These are phyloP conservation scores for Selene dorsalis DNA, from an alignment of 2,797 vertebrate species.

Conservation along the genomic window DNA sequence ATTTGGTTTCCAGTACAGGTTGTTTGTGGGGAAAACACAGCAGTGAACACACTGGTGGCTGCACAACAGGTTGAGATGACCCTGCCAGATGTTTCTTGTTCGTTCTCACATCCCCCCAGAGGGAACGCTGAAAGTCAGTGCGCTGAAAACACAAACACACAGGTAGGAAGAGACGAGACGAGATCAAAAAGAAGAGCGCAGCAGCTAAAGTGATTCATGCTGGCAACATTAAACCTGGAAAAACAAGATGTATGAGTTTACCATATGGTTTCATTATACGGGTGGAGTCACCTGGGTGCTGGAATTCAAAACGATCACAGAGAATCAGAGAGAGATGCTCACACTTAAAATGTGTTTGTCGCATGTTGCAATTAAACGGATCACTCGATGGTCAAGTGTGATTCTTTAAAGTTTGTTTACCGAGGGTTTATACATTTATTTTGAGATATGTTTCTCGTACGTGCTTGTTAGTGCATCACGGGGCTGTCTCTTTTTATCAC, in stretches of 20 bases:
- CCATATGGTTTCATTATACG: conserved; percentile 44
- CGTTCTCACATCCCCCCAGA: conserved; percentile 23
- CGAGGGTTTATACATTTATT: neutral
- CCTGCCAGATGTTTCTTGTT: conserved; percentile 63
- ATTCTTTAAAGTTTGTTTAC: conserved; percentile 32
- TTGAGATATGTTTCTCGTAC: conserved; percentile 12
- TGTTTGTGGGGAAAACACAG: neutral
- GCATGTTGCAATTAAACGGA: neutral
- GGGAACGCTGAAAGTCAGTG: conserved; percentile 25
- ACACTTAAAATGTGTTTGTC: neutral
- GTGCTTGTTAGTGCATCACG: conserved; percentile 1
- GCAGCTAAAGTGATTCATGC: conserved; percentile 45
- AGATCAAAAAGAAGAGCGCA: conserved; percentile 47
- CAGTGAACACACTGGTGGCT: conserved; percentile 17
- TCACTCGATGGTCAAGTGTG: conserved; percentile 1
- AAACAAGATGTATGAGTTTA: conserved; percentile 37
- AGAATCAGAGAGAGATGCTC: neutral
- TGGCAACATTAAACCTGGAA: conserved; percentile 31
- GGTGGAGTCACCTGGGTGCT: conserved; percentile 4
- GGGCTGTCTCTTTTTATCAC: conserved; percentile 51
- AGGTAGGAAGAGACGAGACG: conserved; percentile 24
- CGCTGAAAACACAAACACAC: conserved; percentile 47
- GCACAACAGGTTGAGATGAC: conserved; percentile 59
- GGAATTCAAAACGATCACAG: conserved; percentile 16
- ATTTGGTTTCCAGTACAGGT: conserved; percentile 9